phyloP scores from a whole-genome alignment of 2,797 vertebrate genomes.

The Rhinella marina region DNA sequence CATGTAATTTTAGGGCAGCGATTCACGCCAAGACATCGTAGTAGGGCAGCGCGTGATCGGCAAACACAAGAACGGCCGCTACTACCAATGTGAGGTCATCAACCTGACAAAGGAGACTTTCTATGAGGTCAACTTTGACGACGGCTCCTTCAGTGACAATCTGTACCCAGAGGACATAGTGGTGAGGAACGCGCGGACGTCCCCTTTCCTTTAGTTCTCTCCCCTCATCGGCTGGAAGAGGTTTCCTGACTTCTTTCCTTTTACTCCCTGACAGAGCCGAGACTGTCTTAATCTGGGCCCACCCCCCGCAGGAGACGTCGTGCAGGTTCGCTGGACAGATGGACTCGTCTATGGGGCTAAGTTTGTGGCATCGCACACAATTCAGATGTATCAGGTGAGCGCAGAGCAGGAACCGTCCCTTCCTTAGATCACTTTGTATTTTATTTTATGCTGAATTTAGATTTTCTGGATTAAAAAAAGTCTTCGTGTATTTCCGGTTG shows the following conservation, averaged over 20 bases:
- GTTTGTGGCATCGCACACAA: conserved; percentile 90
- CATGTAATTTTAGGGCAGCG: conserved; percentile 76
- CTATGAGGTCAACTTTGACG: conserved; percentile 96
- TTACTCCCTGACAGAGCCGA: conserved; percentile 78
- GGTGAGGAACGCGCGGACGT: conserved; percentile 72
- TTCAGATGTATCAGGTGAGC: conserved; percentile 95
- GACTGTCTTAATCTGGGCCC: conserved; percentile 89
- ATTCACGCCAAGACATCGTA: conserved; percentile 81
- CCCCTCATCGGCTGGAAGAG: too few species aligned
- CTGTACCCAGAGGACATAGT: conserved; percentile 96
- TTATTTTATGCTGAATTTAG: too few species aligned
- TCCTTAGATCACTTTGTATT: background rate
- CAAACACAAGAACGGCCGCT: conserved; percentile 94
- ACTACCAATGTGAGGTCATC: conserved; percentile 93
- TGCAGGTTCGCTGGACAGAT: conserved; percentile 94
- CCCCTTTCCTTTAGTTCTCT: background rate
- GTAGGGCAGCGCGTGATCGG: conserved; percentile 91
- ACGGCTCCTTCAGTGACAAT: conserved; percentile 98
- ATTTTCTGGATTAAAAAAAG: background rate
- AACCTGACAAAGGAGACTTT: conserved; percentile 92
- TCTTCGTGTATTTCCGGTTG: too few species aligned
- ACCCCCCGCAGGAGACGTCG: conserved; percentile 84
- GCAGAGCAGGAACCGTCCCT: background rate
- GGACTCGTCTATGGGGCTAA: conserved; percentile 95
- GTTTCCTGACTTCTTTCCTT: background rate